Percentiles rank a stretch among this genome's conserved stretches.
Evolutionary conservation across 64 coral and sea anemone species (phyloP).

Genomic region (Orbicella faveolata): DNA sequence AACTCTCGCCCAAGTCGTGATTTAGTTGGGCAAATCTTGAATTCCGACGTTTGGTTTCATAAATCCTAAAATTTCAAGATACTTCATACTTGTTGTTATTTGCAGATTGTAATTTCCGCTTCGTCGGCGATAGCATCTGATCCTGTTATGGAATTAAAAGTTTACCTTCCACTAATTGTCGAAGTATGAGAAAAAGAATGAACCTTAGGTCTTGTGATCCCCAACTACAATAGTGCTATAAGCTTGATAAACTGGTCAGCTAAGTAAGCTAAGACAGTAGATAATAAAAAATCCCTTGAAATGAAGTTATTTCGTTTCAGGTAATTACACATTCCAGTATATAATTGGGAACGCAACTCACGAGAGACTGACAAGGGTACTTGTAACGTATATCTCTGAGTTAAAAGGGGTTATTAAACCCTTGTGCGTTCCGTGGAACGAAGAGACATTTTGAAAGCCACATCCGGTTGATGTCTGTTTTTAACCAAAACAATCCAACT

Average conservation of each 20-base stretch:
- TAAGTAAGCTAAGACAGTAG: not conserved
- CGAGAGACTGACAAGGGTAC: not conserved
- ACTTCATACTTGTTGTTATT: conserved; percentile 30
- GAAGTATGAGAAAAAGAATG: not conserved
- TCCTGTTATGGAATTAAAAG: not conserved
- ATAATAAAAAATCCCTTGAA: not conserved
- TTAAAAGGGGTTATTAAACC: conserved; percentile 26
- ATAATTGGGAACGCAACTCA: not conserved
- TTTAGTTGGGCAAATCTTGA: not conserved
- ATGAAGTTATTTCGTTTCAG: not conserved
- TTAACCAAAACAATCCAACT: conserved; percentile 3
- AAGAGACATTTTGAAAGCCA: conserved; percentile 42
- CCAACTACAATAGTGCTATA: not conserved
- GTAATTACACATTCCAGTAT: not conserved
- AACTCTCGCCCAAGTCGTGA: too few species aligned
- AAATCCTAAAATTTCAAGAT: not conserved
- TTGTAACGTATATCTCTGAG: conserved; percentile 37
- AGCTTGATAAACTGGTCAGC: not conserved
- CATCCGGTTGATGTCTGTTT: conserved; percentile 36
- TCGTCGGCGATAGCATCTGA: conserved; percentile 1
- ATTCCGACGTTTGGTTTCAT: not conserved
- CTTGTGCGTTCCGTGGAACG: conserved; percentile 10
- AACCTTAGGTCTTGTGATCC: not conserved
- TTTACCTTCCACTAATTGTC: not conserved
- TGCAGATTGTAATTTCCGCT: conserved; percentile 33